Evolutionary conservation across 2,797 vertebrate genomes (phyloP), one percentile per base, ranked within the genome.

Genomic region (Erpetoichthys calabaricus): DNA sequence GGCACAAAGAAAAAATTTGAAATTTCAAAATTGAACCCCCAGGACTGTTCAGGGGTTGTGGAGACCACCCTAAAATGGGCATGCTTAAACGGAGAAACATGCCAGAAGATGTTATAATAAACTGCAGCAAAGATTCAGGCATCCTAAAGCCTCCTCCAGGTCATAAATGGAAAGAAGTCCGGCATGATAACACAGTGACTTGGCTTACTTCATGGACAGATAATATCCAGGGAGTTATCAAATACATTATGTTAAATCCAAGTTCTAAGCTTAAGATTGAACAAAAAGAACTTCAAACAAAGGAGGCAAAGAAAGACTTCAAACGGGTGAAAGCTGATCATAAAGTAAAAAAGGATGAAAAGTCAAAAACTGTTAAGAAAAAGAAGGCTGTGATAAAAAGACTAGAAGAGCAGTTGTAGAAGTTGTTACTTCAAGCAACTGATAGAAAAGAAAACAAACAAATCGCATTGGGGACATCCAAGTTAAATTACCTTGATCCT

Each of bases 241-340:
- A 87, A 61, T 87, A 86, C 66, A 64, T 85, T 63, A 83, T 89
- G 86, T 82, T 89, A 25, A 89, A 87, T n/a, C 82, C 85, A 57
- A 87, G 82, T 74, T 89, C 85, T n/a, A 86, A 89, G 57, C 79
- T 90, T 45, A 83, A 83, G 82, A 83, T 82, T 0, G 57, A 78
- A 0, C 49, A 58, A 2, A 81, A 77, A 62, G 69, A 74, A 50
- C 45, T 76, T 3, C 77, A 80, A 57, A 56, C 80, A 60, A 56
- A 62, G 0, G 62, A 76, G 45, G 78, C 74, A 1, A 67, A 64
- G 56, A 42, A 45, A 10, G 71, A 75, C 41, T 55, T 80, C 55
- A 67, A 68, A 60, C 71, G 64, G 61, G 80, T 74, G 0, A 68
- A 80, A 52, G 70, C 67, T 0, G 72, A 73, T 2, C 64, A 69